Evolutionary conservation across 1,140 invertebrate species (phyloP).

Genomic region (Paramacrobiotus metropolitanus): DNA sequence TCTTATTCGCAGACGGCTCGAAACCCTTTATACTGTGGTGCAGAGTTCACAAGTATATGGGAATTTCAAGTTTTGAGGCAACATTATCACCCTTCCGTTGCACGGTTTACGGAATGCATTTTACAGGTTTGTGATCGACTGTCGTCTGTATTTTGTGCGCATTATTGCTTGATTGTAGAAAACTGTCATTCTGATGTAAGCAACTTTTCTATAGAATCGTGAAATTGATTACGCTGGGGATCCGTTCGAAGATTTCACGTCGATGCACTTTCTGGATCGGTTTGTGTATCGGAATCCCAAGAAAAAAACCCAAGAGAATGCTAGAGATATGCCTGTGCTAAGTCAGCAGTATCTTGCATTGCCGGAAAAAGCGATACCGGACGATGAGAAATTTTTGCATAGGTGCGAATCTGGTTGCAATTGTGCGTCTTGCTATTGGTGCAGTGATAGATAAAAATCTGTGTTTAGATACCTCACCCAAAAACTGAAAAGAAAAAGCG

Average conservation of each 20-base stretch:
- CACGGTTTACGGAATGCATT: slow-evolving; percentile 61
- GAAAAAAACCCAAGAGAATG: slow-evolving; percentile 35
- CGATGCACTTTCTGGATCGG: slow-evolving; percentile 67
- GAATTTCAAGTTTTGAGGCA: slow-evolving; percentile 43
- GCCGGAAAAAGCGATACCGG: slow-evolving; percentile 40
- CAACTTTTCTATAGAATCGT: slow-evolving; percentile 16
- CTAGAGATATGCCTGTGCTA: slow-evolving; percentile 36
- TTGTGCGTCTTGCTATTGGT: slow-evolving; percentile 9
- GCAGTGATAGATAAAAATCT: slow-evolving; percentile 15
- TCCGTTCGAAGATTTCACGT: slow-evolving; percentile 67
- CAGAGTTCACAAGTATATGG: slow-evolving; percentile 35
- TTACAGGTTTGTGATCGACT: slow-evolving; percentile 30
- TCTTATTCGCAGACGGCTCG: slow-evolving; percentile 43
- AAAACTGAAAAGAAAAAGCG: slow-evolving; percentile 13
- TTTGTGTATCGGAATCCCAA: slow-evolving; percentile 94
- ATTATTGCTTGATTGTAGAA: neutral
- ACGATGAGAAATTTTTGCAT: slow-evolving; percentile 56
- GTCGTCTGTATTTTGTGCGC: neutral
- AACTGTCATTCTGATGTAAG: neutral
- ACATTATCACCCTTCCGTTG: slow-evolving; percentile 75
- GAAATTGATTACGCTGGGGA: slow-evolving; percentile 61
- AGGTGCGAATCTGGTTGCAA: slow-evolving; percentile 26
- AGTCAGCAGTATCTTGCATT: slow-evolving; percentile 42
- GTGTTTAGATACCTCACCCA: slow-evolving; percentile 21
- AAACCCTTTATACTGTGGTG: slow-evolving; percentile 59